These are phyloP conservation scores for Tragelaphus eurycerus DNA, from an alignment of 2,797 vertebrate genomes.

Conservation along the genomic window DNA sequence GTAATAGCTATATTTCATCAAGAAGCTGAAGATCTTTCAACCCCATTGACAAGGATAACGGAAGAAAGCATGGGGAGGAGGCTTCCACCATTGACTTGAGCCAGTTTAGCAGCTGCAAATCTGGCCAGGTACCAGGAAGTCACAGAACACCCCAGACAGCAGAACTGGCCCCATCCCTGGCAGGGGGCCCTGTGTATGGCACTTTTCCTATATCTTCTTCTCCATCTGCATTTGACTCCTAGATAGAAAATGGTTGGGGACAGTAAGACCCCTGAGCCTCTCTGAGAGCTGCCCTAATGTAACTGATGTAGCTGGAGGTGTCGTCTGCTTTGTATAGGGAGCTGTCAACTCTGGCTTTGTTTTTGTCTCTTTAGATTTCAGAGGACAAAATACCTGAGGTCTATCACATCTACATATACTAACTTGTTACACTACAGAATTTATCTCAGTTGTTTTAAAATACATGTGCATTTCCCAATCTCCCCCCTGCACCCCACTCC, in stretches of 20 bases:
- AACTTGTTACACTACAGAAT: neutral
- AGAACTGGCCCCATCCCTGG: neutral
- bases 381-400: neutral
- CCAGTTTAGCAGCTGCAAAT: neutral
- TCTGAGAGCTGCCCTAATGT: neutral
- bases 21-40: slow-evolving; percentile 31
- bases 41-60: neutral
- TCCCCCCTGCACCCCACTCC: neutral
- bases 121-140: slow-evolving; percentile 12
- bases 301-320: neutral
- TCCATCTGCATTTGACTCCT: neutral
- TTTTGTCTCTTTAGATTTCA: neutral
- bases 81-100: neutral
- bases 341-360: neutral
- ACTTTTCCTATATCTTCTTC: neutral
- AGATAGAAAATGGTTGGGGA: neutral
- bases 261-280: neutral
- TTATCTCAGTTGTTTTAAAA: neutral
- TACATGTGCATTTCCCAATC: neutral
- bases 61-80: neutral
- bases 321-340: neutral
- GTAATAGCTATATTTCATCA: neutral
- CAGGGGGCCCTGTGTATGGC: neutral
- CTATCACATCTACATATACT: neutral
- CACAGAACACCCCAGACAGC: neutral